phyloP scores from a whole-genome alignment of 2,113 vertebrate genomes.

The Limanda limanda region DNA sequence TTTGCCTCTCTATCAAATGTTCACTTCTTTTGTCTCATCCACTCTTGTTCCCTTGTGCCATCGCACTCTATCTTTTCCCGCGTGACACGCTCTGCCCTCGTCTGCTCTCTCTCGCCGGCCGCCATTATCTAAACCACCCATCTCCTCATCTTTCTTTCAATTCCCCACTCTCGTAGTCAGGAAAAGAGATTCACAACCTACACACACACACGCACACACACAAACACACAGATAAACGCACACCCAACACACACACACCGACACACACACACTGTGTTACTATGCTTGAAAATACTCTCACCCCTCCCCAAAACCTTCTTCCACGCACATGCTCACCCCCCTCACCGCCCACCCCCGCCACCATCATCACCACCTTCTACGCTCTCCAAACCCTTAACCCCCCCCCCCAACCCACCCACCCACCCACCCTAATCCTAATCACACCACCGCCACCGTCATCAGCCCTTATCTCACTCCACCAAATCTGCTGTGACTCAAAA shows the following conservation, averaged over 20 bases:
- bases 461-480: slow-evolving; percentile 80
- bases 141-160: slow-evolving; percentile 62
- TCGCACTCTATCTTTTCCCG: slow-evolving; percentile 50
- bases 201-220: slow-evolving; percentile 15
- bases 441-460: slow-evolving; percentile 76
- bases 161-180: slow-evolving; percentile 38
- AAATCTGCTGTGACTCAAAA: slow-evolving; percentile 82
- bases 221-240: slow-evolving; percentile 5
- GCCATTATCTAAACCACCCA: slow-evolving; percentile 68
- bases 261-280: slow-evolving; percentile 11
- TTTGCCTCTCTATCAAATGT: slow-evolving; percentile 62
- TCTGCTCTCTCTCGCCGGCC: slow-evolving; percentile 36
- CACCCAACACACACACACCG: slow-evolving; percentile 9
- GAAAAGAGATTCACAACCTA: slow-evolving; percentile 45
- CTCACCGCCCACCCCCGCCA: background rate
- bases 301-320: slow-evolving; percentile 59
- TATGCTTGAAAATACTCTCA: slow-evolving; percentile 35
- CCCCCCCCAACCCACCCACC: background rate
- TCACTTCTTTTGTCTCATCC: slow-evolving; percentile 65
- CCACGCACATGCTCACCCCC: slow-evolving; percentile 3
- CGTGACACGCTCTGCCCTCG: slow-evolving; percentile 47
- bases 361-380: slow-evolving; percentile 47
- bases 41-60: slow-evolving; percentile 60
- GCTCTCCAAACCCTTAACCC: slow-evolving; percentile 42
- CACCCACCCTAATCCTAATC: slow-evolving; percentile 74